Percentiles rank a stretch among this genome's conserved stretches.
Evolutionary conservation across 2,888 invertebrate species (phyloP).

Genomic region (Exephanes ischioxanthus): DNA sequence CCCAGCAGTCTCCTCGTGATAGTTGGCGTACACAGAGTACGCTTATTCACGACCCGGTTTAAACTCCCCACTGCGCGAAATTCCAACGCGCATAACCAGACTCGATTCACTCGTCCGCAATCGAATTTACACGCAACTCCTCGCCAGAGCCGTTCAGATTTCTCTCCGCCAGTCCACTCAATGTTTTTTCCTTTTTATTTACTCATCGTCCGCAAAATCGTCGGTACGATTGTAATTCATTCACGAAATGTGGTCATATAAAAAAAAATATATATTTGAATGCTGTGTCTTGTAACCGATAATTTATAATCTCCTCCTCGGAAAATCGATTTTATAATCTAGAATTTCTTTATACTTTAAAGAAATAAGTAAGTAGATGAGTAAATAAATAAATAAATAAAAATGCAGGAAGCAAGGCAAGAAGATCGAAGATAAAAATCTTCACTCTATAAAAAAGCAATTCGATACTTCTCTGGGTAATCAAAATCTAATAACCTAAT

Average conservation of each 20-base stretch:
- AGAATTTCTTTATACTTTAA: background rate
- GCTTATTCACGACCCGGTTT: slow-evolving; percentile 50
- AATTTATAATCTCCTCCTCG: background rate
- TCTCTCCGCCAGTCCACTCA: slow-evolving; percentile 5
- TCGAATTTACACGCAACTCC: slow-evolving; percentile 61
- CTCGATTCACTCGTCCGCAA: slow-evolving; percentile 56
- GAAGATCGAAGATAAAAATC: background rate
- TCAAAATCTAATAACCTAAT: background rate
- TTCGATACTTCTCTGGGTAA: background rate
- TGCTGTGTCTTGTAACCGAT: background rate
- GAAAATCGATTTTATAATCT: background rate
- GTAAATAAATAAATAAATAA: background rate
- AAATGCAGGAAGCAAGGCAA: background rate
- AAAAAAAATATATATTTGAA: background rate
- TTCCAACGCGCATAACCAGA: slow-evolving; percentile 46
- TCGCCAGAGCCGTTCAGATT: slow-evolving; percentile 46
- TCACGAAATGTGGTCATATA: background rate
- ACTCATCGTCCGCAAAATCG: background rate
- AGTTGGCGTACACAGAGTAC: background rate
- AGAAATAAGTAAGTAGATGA: too few relatives aligned
- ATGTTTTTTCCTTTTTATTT: background rate
- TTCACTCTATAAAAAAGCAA: background rate
- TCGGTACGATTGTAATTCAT: background rate
- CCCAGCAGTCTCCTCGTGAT: slow-evolving; percentile 40
- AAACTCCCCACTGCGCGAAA: slow-evolving; percentile 57